Evolutionary conservation across 1,140 invertebrate genomes (phyloP).

Genomic region (Lepidurus apus): DNA sequence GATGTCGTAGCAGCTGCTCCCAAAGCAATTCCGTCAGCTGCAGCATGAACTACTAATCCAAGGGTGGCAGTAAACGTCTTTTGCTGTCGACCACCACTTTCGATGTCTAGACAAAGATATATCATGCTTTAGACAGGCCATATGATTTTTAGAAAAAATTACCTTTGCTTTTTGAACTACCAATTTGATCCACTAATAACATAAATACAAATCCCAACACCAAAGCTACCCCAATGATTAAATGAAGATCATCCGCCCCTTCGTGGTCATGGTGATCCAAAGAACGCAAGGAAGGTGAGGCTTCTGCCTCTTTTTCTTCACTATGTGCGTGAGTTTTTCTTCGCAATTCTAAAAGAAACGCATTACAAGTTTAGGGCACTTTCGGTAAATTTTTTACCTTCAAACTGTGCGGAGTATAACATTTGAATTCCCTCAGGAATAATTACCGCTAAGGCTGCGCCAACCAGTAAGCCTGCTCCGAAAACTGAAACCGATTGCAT

Average conservation of each 20-base stretch:
- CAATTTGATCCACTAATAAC: constrained; percentile 86
- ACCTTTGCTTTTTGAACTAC: constrained; percentile 43
- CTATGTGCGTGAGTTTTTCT: constrained; percentile 4
- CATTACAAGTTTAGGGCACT: constrained; percentile 23
- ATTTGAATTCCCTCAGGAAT: constrained; percentile 96
- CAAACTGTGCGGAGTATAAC: constrained; percentile 51
- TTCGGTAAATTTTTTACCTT: constrained; percentile 8
- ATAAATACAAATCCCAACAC: constrained; percentile 94
- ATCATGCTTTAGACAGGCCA: neutral
- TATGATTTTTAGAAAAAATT: constrained; percentile 27
- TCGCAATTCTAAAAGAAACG: constrained; percentile 25
- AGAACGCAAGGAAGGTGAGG: constrained; percentile 29
- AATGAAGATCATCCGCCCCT: constrained; percentile 48
- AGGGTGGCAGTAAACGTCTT: constrained; percentile 85
- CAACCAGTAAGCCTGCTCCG: constrained; percentile 94
- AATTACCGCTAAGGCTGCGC: constrained; percentile 94
- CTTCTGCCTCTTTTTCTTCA: constrained; percentile 22
- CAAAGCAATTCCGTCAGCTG: constrained; percentile 94
- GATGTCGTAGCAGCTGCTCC: constrained; percentile 93
- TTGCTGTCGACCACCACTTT: constrained; percentile 57
- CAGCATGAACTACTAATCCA: constrained; percentile 94
- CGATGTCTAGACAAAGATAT: constrained; percentile 50
- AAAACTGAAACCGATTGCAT: constrained; percentile 88
- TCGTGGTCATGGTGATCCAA: constrained; percentile 33
- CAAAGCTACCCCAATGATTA: constrained; percentile 64